A percentile compares a stretch with the other conserved stretches of the same genome.
Evolutionary conservation across 2,113 vertebrate genomes (phyloP).

Genomic region (Clinocottus analis): DNA sequence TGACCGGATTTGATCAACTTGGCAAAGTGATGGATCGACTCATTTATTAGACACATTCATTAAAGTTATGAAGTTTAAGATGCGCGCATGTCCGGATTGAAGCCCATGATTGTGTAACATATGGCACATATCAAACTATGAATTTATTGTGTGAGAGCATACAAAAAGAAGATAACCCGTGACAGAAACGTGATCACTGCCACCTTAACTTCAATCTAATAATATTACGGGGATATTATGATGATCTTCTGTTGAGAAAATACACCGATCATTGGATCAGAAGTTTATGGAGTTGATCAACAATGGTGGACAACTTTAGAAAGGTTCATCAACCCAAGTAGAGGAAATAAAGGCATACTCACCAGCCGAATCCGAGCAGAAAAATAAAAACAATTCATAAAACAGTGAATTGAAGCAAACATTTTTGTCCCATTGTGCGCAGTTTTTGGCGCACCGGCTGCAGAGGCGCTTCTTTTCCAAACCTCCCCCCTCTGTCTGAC

Average conservation of each 20-base stretch:
- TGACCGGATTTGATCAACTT: conserved; percentile 29
- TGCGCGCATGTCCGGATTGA: not conserved
- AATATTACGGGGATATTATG: not conserved
- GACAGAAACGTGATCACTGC: not conserved
- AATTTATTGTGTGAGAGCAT: not conserved
- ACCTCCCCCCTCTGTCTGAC: conserved; percentile 56
- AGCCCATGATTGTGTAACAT: not conserved
- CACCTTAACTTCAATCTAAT: no score
- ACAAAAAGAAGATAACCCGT: not conserved
- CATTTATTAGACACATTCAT: conserved; percentile 1
- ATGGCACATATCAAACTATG: not conserved
- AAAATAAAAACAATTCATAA: not conserved
- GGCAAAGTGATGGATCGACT: conserved; percentile 25
- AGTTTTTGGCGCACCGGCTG: conserved; percentile 48
- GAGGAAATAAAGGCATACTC: conserved; percentile 16
- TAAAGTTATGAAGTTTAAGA: not conserved
- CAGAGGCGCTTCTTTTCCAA: conserved; percentile 41
- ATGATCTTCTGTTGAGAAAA: not conserved
- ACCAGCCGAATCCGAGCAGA: not conserved
- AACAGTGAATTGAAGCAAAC: not conserved
- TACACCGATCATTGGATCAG: not conserved
- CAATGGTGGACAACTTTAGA: not conserved
- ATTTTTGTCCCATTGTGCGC: conserved; percentile 41
- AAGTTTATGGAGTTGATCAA: not conserved
- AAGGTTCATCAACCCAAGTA: not conserved